These are phyloP conservation scores for Linyphia triangularis DNA, from an alignment of 2,888 invertebrate genomes.

Conservation along the genomic window DNA sequence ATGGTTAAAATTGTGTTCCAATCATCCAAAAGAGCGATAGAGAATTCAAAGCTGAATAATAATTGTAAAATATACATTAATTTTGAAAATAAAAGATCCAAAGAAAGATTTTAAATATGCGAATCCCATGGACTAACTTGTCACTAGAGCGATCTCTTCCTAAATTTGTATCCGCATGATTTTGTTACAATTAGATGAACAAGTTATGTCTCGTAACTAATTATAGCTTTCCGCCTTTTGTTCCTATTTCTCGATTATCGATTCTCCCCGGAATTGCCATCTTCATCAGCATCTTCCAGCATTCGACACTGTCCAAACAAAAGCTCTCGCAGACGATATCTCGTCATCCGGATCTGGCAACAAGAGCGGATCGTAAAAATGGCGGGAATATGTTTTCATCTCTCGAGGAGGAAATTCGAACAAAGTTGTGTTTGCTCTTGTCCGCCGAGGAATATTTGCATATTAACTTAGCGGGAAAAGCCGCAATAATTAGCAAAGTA, in stretches of 20 bases:
- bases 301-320: conserved; percentile 69
- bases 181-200: conserved; percentile 30
- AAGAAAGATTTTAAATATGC: too few species aligned
- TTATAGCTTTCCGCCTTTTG: conserved; percentile 44
- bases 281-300: conserved; percentile 37
- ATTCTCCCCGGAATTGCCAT: conserved; percentile 25
- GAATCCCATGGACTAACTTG: too few species aligned
- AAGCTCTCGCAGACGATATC: conserved; percentile 39
- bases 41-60: too few species aligned
- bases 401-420: conserved; percentile 40
- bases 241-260: conserved; percentile 26
- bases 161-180: too few species aligned
- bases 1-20: too few species aligned
- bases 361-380: conserved; percentile 64
- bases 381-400: conserved; percentile 49
- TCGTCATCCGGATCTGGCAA: conserved; percentile 61
- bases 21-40: too few species aligned
- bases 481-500: conserved; percentile 66
- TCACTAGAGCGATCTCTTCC: too few species aligned
- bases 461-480: conserved; percentile 46
- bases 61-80: too few species aligned
- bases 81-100: too few species aligned
- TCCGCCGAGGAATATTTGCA: conserved; percentile 57
- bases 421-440: conserved; percentile 71
- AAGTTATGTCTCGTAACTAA: conserved; percentile 53